Base-by-base conservation (phyloP, 2,113 vertebrate genomes). In the Xerus inauris region DNA sequence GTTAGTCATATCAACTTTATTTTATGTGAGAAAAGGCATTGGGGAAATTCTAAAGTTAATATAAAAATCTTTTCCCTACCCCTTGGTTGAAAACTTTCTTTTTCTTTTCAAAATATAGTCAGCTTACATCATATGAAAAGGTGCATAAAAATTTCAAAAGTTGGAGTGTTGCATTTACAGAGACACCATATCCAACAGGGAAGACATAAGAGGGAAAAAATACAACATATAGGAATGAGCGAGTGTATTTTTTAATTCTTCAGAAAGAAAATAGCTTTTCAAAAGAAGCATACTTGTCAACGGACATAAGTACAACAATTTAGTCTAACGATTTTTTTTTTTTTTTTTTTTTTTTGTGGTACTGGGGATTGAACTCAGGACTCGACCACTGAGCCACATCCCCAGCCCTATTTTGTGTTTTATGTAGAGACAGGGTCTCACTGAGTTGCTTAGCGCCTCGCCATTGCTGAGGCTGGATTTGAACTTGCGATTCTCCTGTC, bases 81-180 rank as follows among this genome's bases (percentile, higher is more conserved):
- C 19, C 16, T 62, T 42, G 28, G 35, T 85, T 87, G 35, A 76
- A 82, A 83, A 22, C 20, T 17, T 83, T 2, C 42, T 82, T 75
- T 24, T 73, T 59, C 57, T 80, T 51, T 64, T 42, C 35, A 73
- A 79, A 51, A n/a, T 62, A 69, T 97, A 99, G 99, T 98, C 97
- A 99, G 20, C 85, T 99, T 42, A 2, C 99, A 0, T 85, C 99
- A 19, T 98, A 99, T 0, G 99, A 99, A 86, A 99, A 99, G 88
- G 98, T 99, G 8, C 99, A 99, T 0, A 97, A 98, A 86, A 96
- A 99, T 35, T 99, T 99, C 89, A 98, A 97, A 0, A 98, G 97
- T 80, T 98, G 98, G 1, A 59, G 2, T 0, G 97, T 0, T 30
- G 22, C 51, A 0, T 99, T 99, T 40, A 22, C 97, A 67, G 47